Conservation (phyloP, 2,797 vertebrate genomes). For the Threskiornis aethiopicus region DNA sequence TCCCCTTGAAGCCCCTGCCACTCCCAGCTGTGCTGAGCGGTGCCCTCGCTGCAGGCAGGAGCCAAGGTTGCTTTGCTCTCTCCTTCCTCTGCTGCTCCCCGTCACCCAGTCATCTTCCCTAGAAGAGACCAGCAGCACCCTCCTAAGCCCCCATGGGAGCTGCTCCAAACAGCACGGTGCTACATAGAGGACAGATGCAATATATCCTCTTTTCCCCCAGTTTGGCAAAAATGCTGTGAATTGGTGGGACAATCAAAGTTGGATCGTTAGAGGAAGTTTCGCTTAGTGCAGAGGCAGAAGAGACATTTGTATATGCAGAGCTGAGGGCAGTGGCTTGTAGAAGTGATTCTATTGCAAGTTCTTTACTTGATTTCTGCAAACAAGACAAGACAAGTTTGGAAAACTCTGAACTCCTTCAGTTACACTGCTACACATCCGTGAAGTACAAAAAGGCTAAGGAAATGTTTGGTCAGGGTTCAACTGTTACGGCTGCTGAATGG, state of each 20-base stretch:
- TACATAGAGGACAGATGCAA: background rate
- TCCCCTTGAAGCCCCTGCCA: background rate
- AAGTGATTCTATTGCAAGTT: background rate
- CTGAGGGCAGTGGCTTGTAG: background rate
- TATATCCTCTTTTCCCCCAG: background rate
- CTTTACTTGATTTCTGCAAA: background rate
- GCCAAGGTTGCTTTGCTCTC: background rate
- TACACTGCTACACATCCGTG: background rate
- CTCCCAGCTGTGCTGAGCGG: background rate
- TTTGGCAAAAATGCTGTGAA: background rate
- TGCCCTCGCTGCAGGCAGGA: rapidly evolving
- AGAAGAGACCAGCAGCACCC: background rate
- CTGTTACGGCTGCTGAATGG: background rate
- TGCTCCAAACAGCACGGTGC: background rate
- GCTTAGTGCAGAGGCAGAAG: background rate
- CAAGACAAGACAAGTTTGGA: background rate
- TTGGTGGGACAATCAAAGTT: background rate
- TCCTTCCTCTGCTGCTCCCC: rapidly evolving
- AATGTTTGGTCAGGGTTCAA: background rate
- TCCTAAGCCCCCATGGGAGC: background rate
- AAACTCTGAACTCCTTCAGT: background rate
- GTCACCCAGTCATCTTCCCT: background rate
- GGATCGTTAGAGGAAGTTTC: background rate
- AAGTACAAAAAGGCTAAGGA: background rate
- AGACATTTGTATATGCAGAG: background rate